Evolutionary conservation across 2,888 invertebrate species (phyloP).

Genomic region (Euclidia mi): DNA sequence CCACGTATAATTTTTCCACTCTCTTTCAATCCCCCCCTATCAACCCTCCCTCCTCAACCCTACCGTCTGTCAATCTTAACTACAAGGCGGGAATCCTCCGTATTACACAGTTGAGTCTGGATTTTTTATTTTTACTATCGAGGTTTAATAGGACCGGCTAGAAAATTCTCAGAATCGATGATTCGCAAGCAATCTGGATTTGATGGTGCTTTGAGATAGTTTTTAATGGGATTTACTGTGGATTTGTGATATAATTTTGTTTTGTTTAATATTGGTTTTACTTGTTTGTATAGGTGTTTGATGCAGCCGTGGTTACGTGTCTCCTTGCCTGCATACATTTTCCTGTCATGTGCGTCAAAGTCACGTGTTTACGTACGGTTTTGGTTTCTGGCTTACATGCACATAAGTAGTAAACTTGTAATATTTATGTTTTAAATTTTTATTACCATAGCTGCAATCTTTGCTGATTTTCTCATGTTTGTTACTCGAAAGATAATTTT

Average conservation of each 20-base stretch:
- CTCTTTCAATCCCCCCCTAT: slow-evolving; percentile 84
- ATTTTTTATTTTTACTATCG: slow-evolving; percentile 75
- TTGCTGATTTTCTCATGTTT: too few relatives aligned
- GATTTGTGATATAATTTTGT: slow-evolving; percentile 16
- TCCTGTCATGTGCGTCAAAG: too few relatives aligned
- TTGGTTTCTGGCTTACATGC: too few relatives aligned
- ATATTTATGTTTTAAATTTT: too few relatives aligned
- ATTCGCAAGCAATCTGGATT: slow-evolving; percentile 61
- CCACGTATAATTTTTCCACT: slow-evolving; percentile 89
- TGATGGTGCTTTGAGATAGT: slow-evolving; percentile 51
- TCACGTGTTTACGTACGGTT: too few relatives aligned
- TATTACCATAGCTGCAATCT: too few relatives aligned
- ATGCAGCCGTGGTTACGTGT: too few relatives aligned
- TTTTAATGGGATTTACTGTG: slow-evolving; percentile 40
- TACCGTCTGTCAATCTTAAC: slow-evolving; percentile 89
- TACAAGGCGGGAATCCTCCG: slow-evolving; percentile 80
- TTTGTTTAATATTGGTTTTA: background rate
- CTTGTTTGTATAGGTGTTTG: background rate
- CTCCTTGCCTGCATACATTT: too few relatives aligned
- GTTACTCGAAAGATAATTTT: too few relatives aligned
- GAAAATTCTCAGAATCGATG: slow-evolving; percentile 78
- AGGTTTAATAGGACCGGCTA: slow-evolving; percentile 78
- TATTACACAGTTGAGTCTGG: slow-evolving; percentile 76
- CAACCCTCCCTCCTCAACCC: slow-evolving; percentile 78
- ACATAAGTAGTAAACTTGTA: too few relatives aligned